phyloP scores from a whole-genome alignment of 2,797 vertebrate genomes.

The Petrocephalus sullivani region DNA sequence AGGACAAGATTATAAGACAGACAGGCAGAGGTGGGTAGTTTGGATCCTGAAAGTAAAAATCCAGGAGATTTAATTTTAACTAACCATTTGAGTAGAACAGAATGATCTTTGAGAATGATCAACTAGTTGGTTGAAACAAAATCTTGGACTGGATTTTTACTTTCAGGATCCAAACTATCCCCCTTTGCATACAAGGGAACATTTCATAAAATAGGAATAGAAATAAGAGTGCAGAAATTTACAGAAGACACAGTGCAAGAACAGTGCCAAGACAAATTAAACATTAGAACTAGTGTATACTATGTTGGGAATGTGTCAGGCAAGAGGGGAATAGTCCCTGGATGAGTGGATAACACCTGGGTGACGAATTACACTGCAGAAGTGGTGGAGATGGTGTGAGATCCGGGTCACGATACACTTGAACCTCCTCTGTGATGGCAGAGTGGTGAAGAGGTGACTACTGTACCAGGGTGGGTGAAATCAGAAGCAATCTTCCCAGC shows the following conservation, averaged over 20 bases:
- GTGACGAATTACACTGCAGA: not conserved
- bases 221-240: not conserved
- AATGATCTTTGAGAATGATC: too few relatives aligned
- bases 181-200: not conserved
- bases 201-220: not conserved
- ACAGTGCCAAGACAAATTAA: not conserved
- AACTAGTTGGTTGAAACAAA: too few relatives aligned
- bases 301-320: not conserved
- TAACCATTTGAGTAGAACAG: too few relatives aligned
- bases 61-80: too few relatives aligned
- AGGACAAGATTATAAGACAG: too few relatives aligned
- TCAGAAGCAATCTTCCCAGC: not conserved
- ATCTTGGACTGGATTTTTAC: too few relatives aligned
- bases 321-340: not conserved
- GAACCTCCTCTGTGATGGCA: not conserved
- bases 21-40: too few relatives aligned
- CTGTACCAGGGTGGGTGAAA: not conserved
- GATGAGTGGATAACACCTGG: not conserved
- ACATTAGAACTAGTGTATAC: not conserved
- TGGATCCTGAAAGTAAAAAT: too few relatives aligned
- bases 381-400: not conserved
- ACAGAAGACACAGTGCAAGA: not conserved
- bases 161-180: too few relatives aligned
- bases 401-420: not conserved
- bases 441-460: not conserved